Evolutionary conservation across 2,113 vertebrate genomes (phyloP).

Genomic region (Trogon surrucura): DNA sequence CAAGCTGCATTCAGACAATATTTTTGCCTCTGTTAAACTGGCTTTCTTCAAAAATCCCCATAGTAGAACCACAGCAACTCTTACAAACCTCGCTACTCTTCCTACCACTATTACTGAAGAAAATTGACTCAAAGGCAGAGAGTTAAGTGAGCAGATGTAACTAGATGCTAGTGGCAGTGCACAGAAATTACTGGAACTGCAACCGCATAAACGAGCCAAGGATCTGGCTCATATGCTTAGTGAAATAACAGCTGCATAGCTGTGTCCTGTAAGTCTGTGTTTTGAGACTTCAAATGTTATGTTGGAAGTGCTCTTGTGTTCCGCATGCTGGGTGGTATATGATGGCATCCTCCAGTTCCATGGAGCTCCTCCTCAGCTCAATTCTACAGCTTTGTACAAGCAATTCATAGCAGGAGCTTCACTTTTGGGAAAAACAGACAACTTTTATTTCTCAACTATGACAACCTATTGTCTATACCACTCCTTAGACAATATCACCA

Average conservation of each 20-base stretch:
- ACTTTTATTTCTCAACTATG: not conserved
- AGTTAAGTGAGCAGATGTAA: not conserved
- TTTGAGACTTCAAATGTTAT: not conserved
- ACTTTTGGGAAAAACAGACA: not conserved
- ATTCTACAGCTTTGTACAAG: not conserved
- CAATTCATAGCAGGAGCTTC: not conserved
- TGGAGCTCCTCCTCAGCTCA: not conserved
- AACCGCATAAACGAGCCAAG: not conserved
- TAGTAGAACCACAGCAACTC: not conserved
- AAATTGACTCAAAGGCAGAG: not conserved
- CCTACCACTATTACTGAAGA: not conserved
- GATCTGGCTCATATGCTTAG: rapidly evolving
- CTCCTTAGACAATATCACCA: not conserved
- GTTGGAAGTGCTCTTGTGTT: not conserved
- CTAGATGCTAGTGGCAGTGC: too few species aligned
- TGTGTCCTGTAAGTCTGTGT: rapidly evolving
- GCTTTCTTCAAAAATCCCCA: not conserved
- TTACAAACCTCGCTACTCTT: not conserved
- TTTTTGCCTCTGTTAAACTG: not conserved
- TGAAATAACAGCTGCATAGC: not conserved
- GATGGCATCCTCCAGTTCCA: not conserved
- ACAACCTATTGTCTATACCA: not conserved
- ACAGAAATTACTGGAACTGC: not conserved
- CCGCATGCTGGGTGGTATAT: not conserved
- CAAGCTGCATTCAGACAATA: not conserved